Base-by-base conservation (phyloP, 2,113 vertebrate genomes). In the Nyctibius bracteatus region DNA sequence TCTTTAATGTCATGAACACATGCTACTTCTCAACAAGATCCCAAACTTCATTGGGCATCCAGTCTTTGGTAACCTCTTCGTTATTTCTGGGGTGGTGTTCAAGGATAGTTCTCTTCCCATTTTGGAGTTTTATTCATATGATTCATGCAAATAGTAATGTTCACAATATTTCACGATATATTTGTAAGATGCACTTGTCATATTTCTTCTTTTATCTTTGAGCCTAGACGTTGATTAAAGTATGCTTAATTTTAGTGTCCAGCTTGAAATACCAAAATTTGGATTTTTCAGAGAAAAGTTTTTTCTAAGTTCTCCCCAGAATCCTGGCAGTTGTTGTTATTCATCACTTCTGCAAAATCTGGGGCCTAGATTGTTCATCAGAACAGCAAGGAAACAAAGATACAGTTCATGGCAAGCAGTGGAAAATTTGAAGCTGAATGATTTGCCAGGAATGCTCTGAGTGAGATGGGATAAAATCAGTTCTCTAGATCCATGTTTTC, bases 1-100 rank as follows among this genome's bases (percentile, higher is more conserved):
- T 66, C 21, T 54, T 83, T 59, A 83, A 46, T 35, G 21, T 12
- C 39, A 33, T 8, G 37, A 80, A 21, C 31, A 54, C 0, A 0
- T 85, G 27, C n/a, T 52, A 2, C 59, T 90, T 93, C 21, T 83
- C 54, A 41, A 5, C 8, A 27, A 62, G 54, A 57, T 92, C 35
- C 39, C 70, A 57, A n/a, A 88, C 55, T 89, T 90, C 51, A 33
- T 27, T 63, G 71, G 14, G 11, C 30, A 46, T 79, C 93, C 54
- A 52, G 73, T 39, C 57, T 90, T 94, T 23, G 37, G 41, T 59
- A 57, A 35, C 25, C n/a, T 73, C 58, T 86, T 88, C 8, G 9
- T 71, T 86, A 44, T 73, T 83, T 91, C 57, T 17, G 49, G 37
- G 12, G 12, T 86, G 13, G 8, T 46, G 31, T 55, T 92, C 35